Evolutionary conservation across 2,888 invertebrate genomes (phyloP).

Genomic region (Pristionchus entomophagus): DNA sequence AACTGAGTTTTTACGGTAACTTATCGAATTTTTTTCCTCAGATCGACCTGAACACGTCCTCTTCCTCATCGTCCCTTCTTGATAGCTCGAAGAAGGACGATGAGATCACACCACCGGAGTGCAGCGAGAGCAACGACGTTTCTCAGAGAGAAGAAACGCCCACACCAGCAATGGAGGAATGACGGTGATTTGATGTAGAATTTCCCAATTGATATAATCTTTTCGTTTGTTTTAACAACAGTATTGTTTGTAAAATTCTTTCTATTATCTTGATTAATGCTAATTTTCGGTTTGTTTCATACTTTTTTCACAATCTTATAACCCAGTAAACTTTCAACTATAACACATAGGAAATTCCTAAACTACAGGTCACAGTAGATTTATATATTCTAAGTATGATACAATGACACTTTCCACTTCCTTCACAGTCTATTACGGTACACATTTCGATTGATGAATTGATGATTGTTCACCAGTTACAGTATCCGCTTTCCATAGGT

Average conservation of each 20-base stretch:
- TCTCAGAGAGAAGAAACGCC: slow-evolving; percentile 28
- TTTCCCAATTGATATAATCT: not conserved
- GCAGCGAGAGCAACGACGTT: not conserved
- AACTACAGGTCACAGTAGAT: not conserved
- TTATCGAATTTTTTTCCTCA: not conserved
- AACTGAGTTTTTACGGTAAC: not conserved
- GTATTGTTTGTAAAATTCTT: not conserved
- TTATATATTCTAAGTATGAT: not conserved
- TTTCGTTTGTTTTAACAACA: not conserved
- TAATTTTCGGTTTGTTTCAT: too few relatives aligned
- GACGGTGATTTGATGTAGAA: not conserved
- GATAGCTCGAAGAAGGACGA: not conserved
- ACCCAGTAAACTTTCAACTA: not conserved
- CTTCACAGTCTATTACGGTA: not conserved
- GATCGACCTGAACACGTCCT: not conserved
- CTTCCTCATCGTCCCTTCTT: slow-evolving; percentile 15
- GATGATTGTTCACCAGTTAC: not conserved
- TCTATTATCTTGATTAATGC: too few relatives aligned
- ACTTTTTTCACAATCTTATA: not conserved
- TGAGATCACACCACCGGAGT: slow-evolving; percentile 9
- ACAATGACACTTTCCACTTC: not conserved
- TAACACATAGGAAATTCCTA: not conserved
- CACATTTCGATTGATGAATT: slow-evolving; percentile 29
- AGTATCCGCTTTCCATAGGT: not conserved
- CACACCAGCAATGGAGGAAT: slow-evolving; percentile 7